phyloP scores from a whole-genome alignment of 2,113 vertebrate species.

The Syngnathoides biaculeatus region DNA sequence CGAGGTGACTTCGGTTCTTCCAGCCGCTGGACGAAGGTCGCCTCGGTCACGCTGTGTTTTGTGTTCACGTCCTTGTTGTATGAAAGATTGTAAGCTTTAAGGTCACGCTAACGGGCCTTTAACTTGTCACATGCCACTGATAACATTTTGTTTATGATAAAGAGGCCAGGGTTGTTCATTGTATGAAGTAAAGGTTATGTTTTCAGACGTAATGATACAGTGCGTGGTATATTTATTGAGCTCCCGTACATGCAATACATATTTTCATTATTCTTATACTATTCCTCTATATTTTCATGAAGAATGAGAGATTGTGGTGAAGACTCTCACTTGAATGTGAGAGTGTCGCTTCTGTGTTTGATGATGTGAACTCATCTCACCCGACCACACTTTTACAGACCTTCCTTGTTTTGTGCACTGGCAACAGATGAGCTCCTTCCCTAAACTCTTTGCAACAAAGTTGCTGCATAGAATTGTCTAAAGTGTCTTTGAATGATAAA shows the following conservation, averaged over 20 bases:
- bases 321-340: too few species aligned
- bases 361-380: too few species aligned
- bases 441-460: too few species aligned
- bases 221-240: neutral
- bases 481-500: neutral
- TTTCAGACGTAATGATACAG: neutral
- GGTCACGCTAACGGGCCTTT: neutral
- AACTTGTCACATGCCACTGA: slow-evolving; percentile 2
- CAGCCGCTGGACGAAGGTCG: neutral
- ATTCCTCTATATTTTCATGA: too few species aligned
- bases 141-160: slow-evolving; percentile 4
- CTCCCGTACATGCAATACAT: too few species aligned
- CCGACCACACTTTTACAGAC: too few species aligned
- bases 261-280: too few species aligned
- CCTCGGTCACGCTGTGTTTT: neutral
- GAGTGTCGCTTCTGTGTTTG: too few species aligned
- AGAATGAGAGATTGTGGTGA: too few species aligned
- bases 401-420: too few species aligned
- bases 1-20: neutral
- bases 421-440: too few species aligned
- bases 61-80: neutral
- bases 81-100: neutral
- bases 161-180: neutral
- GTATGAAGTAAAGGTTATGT: neutral
- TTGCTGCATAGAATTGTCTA: too few species aligned